A percentile compares a stretch with the other conserved stretches of the same genome.
phyloP scores from a whole-genome alignment of 2,113 vertebrate species.

The Cranoglanis bouderius region DNA sequence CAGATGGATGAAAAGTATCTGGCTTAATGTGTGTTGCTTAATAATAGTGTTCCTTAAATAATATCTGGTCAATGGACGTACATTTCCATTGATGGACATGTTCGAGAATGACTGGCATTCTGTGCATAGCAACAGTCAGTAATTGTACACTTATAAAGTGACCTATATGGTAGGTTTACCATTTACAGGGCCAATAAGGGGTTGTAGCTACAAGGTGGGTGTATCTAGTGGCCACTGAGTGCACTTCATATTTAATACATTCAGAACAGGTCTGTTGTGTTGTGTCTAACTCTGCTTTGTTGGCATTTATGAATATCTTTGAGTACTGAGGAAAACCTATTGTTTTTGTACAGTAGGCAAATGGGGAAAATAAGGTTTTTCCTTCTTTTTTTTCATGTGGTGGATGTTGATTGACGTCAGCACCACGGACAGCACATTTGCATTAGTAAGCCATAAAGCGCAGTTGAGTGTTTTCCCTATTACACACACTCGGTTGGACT shows the following conservation, averaged over 20 bases:
- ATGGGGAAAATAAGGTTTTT: background rate
- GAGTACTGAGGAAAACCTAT: background rate
- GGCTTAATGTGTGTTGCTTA: background rate
- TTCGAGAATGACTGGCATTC: background rate
- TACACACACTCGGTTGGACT: background rate
- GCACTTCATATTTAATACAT: constrained; percentile 1
- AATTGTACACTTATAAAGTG: background rate
- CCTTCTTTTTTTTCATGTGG: background rate
- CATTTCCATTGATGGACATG: background rate
- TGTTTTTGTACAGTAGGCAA: no score
- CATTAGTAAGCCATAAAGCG: background rate
- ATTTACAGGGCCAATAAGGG: background rate
- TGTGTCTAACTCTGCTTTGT: background rate
- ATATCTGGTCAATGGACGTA: background rate
- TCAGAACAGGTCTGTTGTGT: background rate
- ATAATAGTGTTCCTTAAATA: background rate
- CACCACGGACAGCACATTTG: constrained; percentile 60
- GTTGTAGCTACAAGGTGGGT: background rate
- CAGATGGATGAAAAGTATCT: background rate
- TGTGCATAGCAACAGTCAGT: background rate
- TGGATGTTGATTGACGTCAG: constrained; percentile 51
- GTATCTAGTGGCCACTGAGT: background rate
- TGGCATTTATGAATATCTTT: background rate
- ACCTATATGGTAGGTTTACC: background rate
- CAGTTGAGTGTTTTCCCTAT: background rate